Evolutionary conservation across 2,797 vertebrate genomes (phyloP).

Genomic region (Galago senegalensis): DNA sequence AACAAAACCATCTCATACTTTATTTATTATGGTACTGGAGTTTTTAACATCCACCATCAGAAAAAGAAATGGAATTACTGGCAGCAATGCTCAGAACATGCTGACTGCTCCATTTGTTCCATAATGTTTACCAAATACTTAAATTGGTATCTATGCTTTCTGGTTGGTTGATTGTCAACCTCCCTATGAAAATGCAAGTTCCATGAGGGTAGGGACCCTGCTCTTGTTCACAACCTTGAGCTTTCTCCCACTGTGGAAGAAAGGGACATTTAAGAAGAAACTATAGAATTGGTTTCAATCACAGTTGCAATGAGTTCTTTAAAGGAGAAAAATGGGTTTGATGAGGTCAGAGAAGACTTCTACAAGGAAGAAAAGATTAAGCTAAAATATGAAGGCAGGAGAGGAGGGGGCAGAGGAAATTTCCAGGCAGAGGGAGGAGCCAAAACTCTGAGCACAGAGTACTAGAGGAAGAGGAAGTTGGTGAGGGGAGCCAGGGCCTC

Average conservation of each 20-base stretch:
- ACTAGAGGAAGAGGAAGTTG: background rate
- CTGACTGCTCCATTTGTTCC: background rate
- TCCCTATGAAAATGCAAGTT: background rate
- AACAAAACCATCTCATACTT: background rate
- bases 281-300: background rate
- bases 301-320: background rate
- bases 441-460: background rate
- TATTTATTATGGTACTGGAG: background rate
- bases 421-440: background rate
- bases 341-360: background rate
- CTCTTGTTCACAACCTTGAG: background rate
- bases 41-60: background rate
- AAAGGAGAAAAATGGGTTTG: background rate
- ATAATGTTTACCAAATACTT: background rate
- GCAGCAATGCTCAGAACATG: background rate
- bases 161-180: background rate
- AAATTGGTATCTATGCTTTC: background rate
- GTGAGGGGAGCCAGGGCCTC: fast-evolving
- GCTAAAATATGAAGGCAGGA: background rate
- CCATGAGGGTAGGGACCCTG: background rate
- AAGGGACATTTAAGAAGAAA: slow-evolving; percentile 27
- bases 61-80: background rate
- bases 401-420: background rate
- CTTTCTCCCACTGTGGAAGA: background rate
- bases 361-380: background rate